These are phyloP conservation scores for Melitaea cinxia DNA, from an alignment of 1,140 invertebrate genomes.

Conservation along the genomic window DNA sequence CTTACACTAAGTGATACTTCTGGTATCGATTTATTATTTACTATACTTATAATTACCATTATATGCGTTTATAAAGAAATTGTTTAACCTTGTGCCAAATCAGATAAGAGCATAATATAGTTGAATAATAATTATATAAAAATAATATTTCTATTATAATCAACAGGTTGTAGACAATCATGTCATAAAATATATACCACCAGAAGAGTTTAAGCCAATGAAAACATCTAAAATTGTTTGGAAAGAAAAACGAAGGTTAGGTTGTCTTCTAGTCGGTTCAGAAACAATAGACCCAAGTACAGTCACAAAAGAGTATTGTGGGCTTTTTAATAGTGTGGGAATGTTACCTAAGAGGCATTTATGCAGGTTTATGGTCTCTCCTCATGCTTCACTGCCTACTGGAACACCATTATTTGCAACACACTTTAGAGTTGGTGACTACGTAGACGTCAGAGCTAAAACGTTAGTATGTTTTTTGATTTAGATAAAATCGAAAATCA, in stretches of 20 bases:
- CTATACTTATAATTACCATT: too few species aligned
- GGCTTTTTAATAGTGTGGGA: constrained; percentile 92
- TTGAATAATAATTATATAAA: neutral
- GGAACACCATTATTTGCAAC: constrained; percentile 94
- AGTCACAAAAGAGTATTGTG: constrained; percentile 95
- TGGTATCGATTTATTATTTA: too few species aligned
- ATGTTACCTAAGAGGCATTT: constrained; percentile 94
- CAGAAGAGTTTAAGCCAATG: constrained; percentile 88
- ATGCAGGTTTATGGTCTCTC: constrained; percentile 92
- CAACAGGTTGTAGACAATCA: constrained; percentile 96
- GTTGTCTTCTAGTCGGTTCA: constrained; percentile 93
- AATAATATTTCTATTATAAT: constrained; percentile 20
- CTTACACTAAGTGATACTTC: neutral
- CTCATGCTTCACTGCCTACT: constrained; percentile 92
- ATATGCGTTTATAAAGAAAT: too few species aligned
- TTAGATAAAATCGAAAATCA: neutral
- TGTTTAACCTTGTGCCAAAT: too few species aligned
- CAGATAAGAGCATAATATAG: too few species aligned
- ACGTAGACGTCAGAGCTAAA: constrained; percentile 94
- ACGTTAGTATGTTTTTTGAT: constrained; percentile 87
- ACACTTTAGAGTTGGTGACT: constrained; percentile 96
- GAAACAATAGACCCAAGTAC: constrained; percentile 92
- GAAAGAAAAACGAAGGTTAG: constrained; percentile 82
- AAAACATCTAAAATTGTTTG: constrained; percentile 55
- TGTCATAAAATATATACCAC: constrained; percentile 95